Conservation (phyloP, 2,113 vertebrate genomes). For the Dermatemys mawii region DNA sequence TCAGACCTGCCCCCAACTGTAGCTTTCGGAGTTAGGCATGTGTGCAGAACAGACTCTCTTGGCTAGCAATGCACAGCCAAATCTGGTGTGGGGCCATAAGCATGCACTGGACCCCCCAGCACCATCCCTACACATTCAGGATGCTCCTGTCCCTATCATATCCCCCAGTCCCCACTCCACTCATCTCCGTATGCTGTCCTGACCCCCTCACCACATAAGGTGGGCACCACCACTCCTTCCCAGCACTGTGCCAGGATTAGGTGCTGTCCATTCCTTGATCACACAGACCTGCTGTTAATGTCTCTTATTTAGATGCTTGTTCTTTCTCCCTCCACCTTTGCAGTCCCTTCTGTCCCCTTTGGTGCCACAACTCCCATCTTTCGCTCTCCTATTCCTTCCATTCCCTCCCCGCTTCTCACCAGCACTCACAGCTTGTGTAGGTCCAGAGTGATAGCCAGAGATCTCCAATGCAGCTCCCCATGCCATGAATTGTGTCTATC, state of each 20-base stretch:
- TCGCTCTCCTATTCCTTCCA: background rate
- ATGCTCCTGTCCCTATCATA: background rate
- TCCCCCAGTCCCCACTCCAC: too few species aligned
- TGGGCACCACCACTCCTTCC: background rate
- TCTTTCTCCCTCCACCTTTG: background rate
- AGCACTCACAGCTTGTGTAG: background rate
- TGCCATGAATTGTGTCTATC: background rate
- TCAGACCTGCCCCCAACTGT: background rate
- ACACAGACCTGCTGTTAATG: background rate
- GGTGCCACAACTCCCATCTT: background rate
- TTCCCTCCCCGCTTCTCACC: background rate
- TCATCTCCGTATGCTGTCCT: background rate
- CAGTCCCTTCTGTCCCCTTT: background rate
- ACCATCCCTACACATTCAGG: background rate
- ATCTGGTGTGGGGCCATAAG: background rate
- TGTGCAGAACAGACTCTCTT: background rate
- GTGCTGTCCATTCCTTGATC: background rate
- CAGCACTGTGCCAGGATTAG: background rate
- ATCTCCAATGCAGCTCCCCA: background rate
- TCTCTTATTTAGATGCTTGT: background rate
- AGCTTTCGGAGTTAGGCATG: background rate
- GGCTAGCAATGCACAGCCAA: accelerated
- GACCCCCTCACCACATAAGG: too few species aligned
- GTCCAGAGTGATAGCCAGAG: background rate
- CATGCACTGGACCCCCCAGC: background rate